Evolutionary conservation across 1,140 invertebrate genomes (phyloP), one percentile per base, ranked within the genome.

Genomic region (Onthophagus taurus): DNA sequence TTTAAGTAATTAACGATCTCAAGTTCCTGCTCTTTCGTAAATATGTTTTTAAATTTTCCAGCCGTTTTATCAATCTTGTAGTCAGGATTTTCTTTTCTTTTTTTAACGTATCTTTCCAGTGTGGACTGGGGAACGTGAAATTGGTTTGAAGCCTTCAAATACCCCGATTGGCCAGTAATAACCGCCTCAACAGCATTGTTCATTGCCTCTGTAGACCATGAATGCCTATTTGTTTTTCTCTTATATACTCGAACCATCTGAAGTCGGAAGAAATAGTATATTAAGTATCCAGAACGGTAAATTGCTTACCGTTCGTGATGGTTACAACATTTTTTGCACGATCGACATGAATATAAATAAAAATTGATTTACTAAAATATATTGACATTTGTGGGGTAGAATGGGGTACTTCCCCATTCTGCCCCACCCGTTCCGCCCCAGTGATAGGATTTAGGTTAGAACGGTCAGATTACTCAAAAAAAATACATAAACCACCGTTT

Each of bases 221-320:
- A 63, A 57, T 69, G 67, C 37, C 68, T 61, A 36, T 66, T 64
- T 49, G 65, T 69, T 60, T 67, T 68, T 53, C 69, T 67, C 58
- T 67, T 67, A 60, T 69, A 70, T 59, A 59, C 68, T 45, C 65
- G 54, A 42, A 72, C 65, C 68, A 71, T 63, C 35, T 21, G 18
- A 5, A 11, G 2, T 24, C 9, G 12, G 24, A 38, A 38, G 3
- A 35, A 35, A 35, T 31, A n/a, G n/a, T n/a, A n/a, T n/a, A n/a
- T n/a, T n/a, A n/a, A n/a, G n/a, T n/a, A n/a, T n/a, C n/a, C n/a
- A n/a, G n/a, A n/a, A n/a, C n/a, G n/a, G n/a, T n/a, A n/a, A n/a
- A n/a, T n/a, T n/a, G n/a, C n/a, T n/a, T n/a, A n/a, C n/a, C n/a
- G n/a, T n/a, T n/a, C n/a, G n/a, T n/a, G n/a, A n/a, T n/a, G n/a